Conservation (phyloP, 2,888 invertebrate species). For the Dinocampus coccinellae region DNA sequence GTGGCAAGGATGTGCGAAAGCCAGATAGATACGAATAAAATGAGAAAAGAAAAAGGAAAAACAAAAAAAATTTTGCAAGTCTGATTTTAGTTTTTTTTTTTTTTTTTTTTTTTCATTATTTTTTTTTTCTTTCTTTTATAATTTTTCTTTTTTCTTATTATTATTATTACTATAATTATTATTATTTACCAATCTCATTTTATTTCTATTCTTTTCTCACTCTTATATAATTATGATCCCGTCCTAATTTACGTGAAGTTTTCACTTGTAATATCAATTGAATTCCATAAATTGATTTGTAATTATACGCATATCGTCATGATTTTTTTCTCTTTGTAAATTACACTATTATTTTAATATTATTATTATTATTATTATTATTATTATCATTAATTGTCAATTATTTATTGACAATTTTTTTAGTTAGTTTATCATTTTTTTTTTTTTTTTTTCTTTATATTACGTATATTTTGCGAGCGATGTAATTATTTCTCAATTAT, state of each 20-base stretch:
- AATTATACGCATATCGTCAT: constrained; percentile 12
- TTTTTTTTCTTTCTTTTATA: constrained; percentile 6
- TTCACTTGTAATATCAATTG: not conserved
- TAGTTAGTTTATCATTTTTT: constrained; percentile 42
- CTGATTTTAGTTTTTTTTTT: constrained; percentile 31
- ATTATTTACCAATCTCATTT: too few relatives aligned
- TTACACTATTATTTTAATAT: constrained; percentile 17
- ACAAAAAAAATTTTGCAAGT: constrained; percentile 24
- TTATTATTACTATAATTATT: too few relatives aligned
- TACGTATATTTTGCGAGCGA: not conserved
- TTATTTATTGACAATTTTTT: constrained; percentile 16
- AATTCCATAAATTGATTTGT: not conserved
- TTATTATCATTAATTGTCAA: constrained; percentile 23
- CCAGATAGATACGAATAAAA: not conserved
- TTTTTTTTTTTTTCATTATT: constrained; percentile 17
- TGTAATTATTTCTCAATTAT: too few relatives aligned
- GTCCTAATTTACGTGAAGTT: not conserved
- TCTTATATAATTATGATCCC: not conserved
- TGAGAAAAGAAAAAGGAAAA: not conserved
- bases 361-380: constrained; percentile 16
- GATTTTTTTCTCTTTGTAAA: too few relatives aligned
- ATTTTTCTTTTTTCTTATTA: constrained; percentile 1
- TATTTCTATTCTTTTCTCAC: constrained; percentile 20
- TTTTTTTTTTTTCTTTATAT: constrained; percentile 54
- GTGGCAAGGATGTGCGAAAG: not conserved